Evolutionary conservation across 1,140 invertebrate species (phyloP).

Genomic region (Chrysomallon squamiferum): DNA sequence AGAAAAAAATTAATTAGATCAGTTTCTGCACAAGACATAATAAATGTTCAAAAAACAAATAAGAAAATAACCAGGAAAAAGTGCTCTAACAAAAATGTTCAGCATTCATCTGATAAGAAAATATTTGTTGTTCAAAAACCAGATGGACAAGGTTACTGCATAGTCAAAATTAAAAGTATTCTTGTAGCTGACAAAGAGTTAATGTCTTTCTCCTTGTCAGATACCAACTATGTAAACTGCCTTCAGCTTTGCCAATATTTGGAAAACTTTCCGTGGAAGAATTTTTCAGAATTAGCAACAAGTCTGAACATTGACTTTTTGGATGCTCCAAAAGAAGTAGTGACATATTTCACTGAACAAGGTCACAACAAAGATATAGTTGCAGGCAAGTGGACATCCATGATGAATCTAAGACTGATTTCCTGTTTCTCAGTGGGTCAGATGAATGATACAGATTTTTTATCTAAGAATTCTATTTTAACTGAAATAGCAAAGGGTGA

Average conservation of each 20-base stretch:
- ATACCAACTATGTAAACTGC: neutral
- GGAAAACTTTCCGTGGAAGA: neutral
- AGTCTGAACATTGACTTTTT: neutral
- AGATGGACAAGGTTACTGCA: too few relatives aligned
- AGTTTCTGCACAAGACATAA: too few relatives aligned
- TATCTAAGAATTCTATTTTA: neutral
- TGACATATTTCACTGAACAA: neutral
- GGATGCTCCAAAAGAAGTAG: neutral
- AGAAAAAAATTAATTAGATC: too few relatives aligned
- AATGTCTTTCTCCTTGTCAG: too few relatives aligned
- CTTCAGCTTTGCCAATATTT: neutral
- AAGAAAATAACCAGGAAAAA: too few relatives aligned
- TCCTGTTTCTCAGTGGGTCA: slow-evolving; percentile 3
- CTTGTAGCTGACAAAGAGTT: too few relatives aligned
- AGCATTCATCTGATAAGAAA: too few relatives aligned
- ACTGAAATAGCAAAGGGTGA: neutral
- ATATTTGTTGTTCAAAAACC: too few relatives aligned
- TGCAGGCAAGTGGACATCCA: neutral
- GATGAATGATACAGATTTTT: slow-evolving; percentile 3
- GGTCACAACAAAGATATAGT: neutral
- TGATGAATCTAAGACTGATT: neutral
- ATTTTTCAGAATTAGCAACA: neutral
- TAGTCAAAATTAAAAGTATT: too few relatives aligned
- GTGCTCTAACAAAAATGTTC: too few relatives aligned
- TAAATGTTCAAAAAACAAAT: too few relatives aligned